phyloP scores from a whole-genome alignment of 2,888 invertebrate genomes.

The Lasioglossum leucozonium region DNA sequence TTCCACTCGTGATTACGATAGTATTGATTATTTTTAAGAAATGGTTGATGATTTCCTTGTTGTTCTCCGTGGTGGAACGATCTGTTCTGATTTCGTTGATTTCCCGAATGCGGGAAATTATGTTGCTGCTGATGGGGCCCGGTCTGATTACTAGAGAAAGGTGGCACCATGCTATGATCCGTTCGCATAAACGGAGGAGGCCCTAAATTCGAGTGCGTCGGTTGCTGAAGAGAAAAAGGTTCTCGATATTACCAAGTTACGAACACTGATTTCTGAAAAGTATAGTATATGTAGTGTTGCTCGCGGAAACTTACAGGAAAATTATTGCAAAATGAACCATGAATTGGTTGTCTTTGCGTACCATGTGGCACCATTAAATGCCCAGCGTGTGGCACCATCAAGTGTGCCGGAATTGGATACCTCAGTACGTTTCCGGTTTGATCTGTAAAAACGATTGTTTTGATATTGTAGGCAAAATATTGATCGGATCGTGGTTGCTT shows the following conservation, averaged over 20 bases:
- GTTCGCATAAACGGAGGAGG: constrained; percentile 82
- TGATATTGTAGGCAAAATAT: neutral
- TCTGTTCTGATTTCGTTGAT: constrained; percentile 80
- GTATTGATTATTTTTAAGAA: constrained; percentile 82
- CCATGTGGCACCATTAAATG: constrained; percentile 79
- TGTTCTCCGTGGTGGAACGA: constrained; percentile 78
- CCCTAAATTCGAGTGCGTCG: constrained; percentile 79
- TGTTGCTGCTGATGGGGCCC: constrained; percentile 81
- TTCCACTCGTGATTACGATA: constrained; percentile 77
- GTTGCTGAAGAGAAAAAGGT: constrained; percentile 81
- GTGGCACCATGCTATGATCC: constrained; percentile 80
- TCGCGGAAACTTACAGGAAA: constrained; percentile 76
- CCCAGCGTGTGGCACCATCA: constrained; percentile 79
- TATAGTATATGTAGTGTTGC: neutral
- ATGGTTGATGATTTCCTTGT: constrained; percentile 79
- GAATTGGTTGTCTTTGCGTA: constrained; percentile 79
- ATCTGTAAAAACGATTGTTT: constrained; percentile 42
- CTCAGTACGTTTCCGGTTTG: constrained; percentile 76
- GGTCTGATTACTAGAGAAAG: constrained; percentile 72
- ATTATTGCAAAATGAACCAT: constrained; percentile 77
- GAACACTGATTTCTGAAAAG: neutral
- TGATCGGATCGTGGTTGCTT: neutral
- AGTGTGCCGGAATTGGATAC: constrained; percentile 80
- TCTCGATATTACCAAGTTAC: neutral
- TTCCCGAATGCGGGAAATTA: constrained; percentile 76